Base-by-base conservation (phyloP, 2,888 invertebrate species). In the Ophioninae sp. region DNA sequence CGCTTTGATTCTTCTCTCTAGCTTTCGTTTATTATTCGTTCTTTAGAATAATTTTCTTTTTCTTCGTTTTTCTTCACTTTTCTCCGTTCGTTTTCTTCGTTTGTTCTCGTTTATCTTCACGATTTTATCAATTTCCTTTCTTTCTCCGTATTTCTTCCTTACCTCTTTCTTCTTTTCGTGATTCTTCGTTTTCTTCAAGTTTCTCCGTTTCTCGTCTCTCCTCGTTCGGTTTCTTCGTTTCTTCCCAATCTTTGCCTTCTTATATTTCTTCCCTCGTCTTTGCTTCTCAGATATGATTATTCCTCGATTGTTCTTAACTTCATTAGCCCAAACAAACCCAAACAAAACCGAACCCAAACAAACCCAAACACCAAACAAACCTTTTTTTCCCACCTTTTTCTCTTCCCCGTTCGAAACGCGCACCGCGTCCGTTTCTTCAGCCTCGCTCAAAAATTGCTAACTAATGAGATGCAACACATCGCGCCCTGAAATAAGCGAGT, bases 401-500 rank as follows among this genome's bases (percentile, higher is more conserved):
- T 7, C 30, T 69, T 20, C 37, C 6, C 56, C 65, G 41, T 30
- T 61, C n/a, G n/a, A n/a, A n/a, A n/a, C n/a, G n/a, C n/a, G n/a
- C n/a, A n/a, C n/a, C n/a, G n/a, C n/a, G n/a, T n/a, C n/a, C 30
- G 30, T 30, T 30, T 56, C 39, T 76, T n/a, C 44, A n/a, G 67
- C 20, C n/a, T 20, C 13, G 67, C 37, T n/a, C 41, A 37, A 67
- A 76, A 74, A 50, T 65, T 21, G 44, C 56, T 2, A 44, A 72
- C 23, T 59, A 72, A 39, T 30, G 59, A 56, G 64, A 30, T 30
- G 30, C 30, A 23, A 64, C 74, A 57, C 62, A 72, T 67, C n/a
- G 30, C 1, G 30, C 30, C 2, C 1, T 3, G 30, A 30, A 30
- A 30, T 3, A 30, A 30, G 30, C 30, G 30, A 30, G 30, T 30